Evolutionary conservation across 2,888 invertebrate genomes (phyloP).

Genomic region (Trimorus sp.): DNA sequence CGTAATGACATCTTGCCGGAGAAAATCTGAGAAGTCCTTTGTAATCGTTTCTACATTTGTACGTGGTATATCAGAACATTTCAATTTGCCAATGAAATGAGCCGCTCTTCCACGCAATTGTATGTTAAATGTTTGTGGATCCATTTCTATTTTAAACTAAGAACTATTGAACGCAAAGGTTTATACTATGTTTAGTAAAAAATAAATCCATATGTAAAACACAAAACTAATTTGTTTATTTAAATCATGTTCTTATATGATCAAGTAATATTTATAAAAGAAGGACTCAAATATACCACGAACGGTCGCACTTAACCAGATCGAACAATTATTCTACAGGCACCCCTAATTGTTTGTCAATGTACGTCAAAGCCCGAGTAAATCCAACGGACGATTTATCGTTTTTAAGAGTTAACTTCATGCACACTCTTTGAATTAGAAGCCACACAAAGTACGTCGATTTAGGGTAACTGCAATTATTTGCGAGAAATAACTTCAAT

Average conservation of each 20-base stretch:
- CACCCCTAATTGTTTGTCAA: slow-evolving; percentile 11
- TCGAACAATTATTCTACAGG: background rate
- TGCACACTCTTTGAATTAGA: background rate
- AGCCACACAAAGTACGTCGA: slow-evolving; percentile 1
- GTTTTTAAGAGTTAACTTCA: slow-evolving; percentile 2
- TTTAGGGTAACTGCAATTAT: slow-evolving; percentile 6
- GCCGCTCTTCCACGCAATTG: background rate
- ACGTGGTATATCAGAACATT: slow-evolving; percentile 2
- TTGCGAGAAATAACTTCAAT: background rate
- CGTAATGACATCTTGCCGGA: background rate
- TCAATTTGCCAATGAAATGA: background rate
- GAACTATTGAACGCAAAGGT: background rate
- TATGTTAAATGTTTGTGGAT: background rate
- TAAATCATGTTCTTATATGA: background rate
- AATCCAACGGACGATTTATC: slow-evolving; percentile 6
- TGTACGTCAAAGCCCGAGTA: background rate
- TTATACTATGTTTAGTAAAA: no score
- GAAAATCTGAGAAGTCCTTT: background rate
- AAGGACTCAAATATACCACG: no score
- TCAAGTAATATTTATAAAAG: background rate
- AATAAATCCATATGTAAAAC: no score
- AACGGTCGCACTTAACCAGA: no score
- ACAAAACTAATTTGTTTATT: background rate
- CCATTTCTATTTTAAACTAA: background rate
- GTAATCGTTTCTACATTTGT: background rate